Conservation (phyloP, 2,797 vertebrate genomes). For the Tamandua tetradactyla region DNA sequence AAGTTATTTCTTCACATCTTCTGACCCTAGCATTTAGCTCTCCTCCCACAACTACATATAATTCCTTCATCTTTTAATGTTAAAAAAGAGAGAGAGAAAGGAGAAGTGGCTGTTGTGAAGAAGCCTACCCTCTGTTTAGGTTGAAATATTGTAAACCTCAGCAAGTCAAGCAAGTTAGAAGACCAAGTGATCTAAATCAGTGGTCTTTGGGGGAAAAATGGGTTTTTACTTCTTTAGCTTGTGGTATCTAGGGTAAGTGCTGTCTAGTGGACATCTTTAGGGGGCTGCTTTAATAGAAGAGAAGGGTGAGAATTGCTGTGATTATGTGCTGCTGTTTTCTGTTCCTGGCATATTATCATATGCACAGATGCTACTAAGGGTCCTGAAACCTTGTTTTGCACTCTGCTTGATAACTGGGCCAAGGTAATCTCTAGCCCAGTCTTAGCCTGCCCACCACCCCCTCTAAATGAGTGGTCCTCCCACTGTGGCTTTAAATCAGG, state of each 20-base stretch:
- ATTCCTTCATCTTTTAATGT: not conserved
- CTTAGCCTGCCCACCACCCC: constrained; percentile 14
- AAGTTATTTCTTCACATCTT: constrained; percentile 32
- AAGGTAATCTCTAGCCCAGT: constrained; percentile 38
- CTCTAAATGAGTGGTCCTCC: constrained; percentile 65
- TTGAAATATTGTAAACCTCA: not conserved
- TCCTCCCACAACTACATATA: not conserved
- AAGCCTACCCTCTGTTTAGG: constrained; percentile 4
- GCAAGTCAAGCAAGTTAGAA: not conserved
- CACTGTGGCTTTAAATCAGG: constrained; percentile 77
- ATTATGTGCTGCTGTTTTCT: not conserved
- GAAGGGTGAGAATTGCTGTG: not conserved
- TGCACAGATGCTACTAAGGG: not conserved
- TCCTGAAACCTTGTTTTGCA: not conserved
- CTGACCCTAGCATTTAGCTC: not conserved
- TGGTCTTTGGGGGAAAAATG: not conserved
- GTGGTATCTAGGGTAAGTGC: not conserved
- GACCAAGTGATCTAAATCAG: not conserved
- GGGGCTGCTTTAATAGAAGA: not conserved
- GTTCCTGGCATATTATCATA: not conserved
- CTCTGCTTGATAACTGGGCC: constrained; percentile 47
- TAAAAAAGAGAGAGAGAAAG: not conserved
- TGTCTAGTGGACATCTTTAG: not conserved
- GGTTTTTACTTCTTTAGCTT: constrained; percentile 14
- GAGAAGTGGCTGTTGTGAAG: not conserved